Evolutionary conservation across 2,113 vertebrate genomes (phyloP).

Genomic region (Sylvicapra grimmia): DNA sequence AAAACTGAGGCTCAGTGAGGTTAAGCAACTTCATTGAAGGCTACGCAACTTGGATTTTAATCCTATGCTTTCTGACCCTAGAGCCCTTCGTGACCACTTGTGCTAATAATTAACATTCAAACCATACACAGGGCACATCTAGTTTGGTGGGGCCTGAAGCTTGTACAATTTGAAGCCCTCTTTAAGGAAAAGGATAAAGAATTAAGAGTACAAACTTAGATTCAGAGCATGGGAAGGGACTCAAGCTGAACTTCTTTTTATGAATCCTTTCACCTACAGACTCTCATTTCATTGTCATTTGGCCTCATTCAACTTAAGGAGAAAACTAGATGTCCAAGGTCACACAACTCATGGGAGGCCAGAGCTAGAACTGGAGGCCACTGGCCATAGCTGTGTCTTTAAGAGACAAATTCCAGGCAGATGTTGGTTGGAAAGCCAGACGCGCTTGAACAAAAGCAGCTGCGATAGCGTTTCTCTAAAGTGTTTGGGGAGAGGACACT

Average conservation of each 20-base stretch:
- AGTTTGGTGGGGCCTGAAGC: neutral
- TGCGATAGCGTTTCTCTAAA: slow-evolving; percentile 5
- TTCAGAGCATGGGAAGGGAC: neutral
- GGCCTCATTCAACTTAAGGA: neutral
- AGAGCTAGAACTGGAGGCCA: neutral
- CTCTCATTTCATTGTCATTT: neutral
- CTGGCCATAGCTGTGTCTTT: slow-evolving; percentile 36
- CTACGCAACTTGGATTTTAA: neutral
- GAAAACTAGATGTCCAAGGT: neutral
- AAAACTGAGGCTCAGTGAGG: neutral
- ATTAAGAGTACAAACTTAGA: neutral
- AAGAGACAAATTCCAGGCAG: slow-evolving; percentile 36
- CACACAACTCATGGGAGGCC: neutral
- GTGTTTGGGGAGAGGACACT: neutral
- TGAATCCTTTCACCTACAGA: neutral
- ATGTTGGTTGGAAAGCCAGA: slow-evolving; percentile 42
- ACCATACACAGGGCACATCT: neutral
- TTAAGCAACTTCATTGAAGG: neutral
- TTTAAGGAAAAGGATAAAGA: neutral
- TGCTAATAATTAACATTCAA: neutral
- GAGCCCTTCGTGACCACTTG: neutral
- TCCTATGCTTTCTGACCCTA: neutral
- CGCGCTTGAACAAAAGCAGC: slow-evolving; percentile 45
- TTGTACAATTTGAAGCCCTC: neutral
- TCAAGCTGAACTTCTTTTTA: neutral